phyloP scores from a whole-genome alignment of 2,888 invertebrate species.

The Eremobia ochroleuca region DNA sequence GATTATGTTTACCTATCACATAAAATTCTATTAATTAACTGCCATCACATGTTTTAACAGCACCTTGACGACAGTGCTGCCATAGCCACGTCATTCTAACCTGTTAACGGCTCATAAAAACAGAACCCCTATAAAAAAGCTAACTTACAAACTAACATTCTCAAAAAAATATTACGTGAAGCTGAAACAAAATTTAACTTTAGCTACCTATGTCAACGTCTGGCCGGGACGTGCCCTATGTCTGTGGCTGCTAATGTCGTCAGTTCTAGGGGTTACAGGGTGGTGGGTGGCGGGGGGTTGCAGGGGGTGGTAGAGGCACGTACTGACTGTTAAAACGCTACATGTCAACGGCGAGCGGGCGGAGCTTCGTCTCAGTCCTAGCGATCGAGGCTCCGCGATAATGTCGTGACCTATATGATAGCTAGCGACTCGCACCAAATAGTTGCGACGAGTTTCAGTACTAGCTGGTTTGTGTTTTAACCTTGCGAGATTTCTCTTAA shows the following conservation, averaged over 20 bases:
- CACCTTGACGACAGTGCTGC: constrained; percentile 18
- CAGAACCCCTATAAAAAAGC: constrained; percentile 49
- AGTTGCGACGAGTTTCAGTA: constrained; percentile 65
- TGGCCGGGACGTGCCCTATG: constrained; percentile 87
- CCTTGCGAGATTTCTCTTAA: background rate
- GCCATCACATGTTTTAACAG: constrained; percentile 15
- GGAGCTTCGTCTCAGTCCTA: constrained; percentile 82
- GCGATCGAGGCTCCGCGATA: constrained; percentile 85
- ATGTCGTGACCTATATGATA: constrained; percentile 86
- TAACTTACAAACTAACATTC: constrained; percentile 51
- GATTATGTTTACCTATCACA: background rate
- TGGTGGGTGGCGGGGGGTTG: constrained; percentile 55
- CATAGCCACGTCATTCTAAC: constrained; percentile 28
- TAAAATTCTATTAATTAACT: constrained; percentile 28
- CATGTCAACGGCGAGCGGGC: constrained; percentile 87
- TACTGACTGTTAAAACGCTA: constrained; percentile 90
- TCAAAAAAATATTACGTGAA: constrained; percentile 59
- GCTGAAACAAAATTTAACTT: constrained; percentile 72
- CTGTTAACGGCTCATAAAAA: constrained; percentile 46
- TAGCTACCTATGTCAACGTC: constrained; percentile 84
- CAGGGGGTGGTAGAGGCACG: constrained; percentile 79
- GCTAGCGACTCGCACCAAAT: constrained; percentile 69
- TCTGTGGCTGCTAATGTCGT: constrained; percentile 91
- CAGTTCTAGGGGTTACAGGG: constrained; percentile 79
- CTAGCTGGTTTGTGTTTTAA: constrained; percentile 24